Conservation (phyloP, 2,888 invertebrate species). For the Acleris holmiana region DNA sequence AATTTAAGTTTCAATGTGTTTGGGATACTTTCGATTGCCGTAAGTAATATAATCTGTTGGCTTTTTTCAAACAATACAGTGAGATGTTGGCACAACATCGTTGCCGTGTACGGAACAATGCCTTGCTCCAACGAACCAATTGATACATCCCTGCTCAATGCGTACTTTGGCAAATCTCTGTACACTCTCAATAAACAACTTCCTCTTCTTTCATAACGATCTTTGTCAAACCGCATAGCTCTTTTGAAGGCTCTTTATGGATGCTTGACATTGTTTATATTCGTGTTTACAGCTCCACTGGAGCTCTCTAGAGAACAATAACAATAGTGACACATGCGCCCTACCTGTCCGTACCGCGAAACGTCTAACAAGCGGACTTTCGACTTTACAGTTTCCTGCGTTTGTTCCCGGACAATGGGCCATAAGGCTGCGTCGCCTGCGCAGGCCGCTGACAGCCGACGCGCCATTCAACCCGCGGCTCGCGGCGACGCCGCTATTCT, state of each 20-base stretch:
- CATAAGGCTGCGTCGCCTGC: constrained; percentile 65
- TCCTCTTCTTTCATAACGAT: constrained; percentile 70
- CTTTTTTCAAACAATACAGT: constrained; percentile 42
- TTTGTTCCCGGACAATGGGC: constrained; percentile 80
- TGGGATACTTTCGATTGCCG: no score
- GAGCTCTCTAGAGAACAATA: constrained; percentile 46
- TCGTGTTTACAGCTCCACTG: constrained; percentile 60
- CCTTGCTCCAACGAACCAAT: constrained; percentile 53
- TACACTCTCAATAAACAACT: constrained; percentile 61
- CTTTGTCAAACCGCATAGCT: constrained; percentile 57
- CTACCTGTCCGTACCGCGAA: constrained; percentile 76
- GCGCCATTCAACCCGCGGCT: constrained; percentile 68
- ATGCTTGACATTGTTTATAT: constrained; percentile 64
- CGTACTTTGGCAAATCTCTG: constrained; percentile 61
- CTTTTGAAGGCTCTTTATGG: constrained; percentile 50
- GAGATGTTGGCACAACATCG: constrained; percentile 64
- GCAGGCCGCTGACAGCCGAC: constrained; percentile 63
- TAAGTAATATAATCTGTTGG: neutral
- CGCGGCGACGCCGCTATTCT: constrained; percentile 56
- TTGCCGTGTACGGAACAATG: constrained; percentile 33
- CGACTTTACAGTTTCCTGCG: constrained; percentile 82
- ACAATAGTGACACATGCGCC: constrained; percentile 75
- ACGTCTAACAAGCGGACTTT: constrained; percentile 74
- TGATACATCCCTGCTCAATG: constrained; percentile 60
- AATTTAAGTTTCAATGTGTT: no score